Percentiles rank a stretch among this genome's conserved stretches.
These are phyloP conservation scores for Zhuqinia jingwanae DNA, from an alignment of 2,888 invertebrate genomes.

Conservation along the genomic window DNA sequence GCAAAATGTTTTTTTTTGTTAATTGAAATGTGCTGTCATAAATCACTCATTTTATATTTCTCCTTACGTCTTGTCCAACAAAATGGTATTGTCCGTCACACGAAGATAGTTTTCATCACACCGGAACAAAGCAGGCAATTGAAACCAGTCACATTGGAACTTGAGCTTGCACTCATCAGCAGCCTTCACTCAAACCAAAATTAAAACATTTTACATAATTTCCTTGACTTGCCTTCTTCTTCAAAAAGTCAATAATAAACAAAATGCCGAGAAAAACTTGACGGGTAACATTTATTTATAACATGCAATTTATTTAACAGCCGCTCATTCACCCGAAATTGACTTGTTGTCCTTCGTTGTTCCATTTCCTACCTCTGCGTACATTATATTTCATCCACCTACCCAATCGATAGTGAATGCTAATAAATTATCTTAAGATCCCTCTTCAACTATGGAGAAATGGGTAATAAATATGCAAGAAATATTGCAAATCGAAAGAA, in stretches of 20 bases:
- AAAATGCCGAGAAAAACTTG: neutral
- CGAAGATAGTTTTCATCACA: constrained; percentile 77
- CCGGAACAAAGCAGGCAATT: constrained; percentile 77
- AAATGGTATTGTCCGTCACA: constrained; percentile 68
- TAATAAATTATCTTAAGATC: too few relatives aligned
- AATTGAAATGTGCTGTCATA: neutral
- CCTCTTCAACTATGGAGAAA: too few relatives aligned
- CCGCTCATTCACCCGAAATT: too few relatives aligned
- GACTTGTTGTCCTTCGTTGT: too few relatives aligned
- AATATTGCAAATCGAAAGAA: neutral
- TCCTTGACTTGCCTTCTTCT: neutral
- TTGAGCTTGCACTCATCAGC: constrained; percentile 74
- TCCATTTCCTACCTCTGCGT: too few relatives aligned
- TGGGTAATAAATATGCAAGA: too few relatives aligned
- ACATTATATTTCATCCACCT: too few relatives aligned
- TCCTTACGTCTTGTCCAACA: constrained; percentile 69
- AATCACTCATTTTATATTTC: neutral
- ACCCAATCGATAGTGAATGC: too few relatives aligned
- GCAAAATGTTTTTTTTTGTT: too few relatives aligned
- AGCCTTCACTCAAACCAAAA: constrained; percentile 64
- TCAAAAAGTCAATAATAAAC: neutral
- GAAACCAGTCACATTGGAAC: constrained; percentile 77
- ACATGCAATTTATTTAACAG: too few relatives aligned
- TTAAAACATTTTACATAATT: neutral
- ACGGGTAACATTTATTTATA: too few relatives aligned